phyloP scores from a whole-genome alignment of 2,888 invertebrate genomes.

The Lottia gigantea region DNA sequence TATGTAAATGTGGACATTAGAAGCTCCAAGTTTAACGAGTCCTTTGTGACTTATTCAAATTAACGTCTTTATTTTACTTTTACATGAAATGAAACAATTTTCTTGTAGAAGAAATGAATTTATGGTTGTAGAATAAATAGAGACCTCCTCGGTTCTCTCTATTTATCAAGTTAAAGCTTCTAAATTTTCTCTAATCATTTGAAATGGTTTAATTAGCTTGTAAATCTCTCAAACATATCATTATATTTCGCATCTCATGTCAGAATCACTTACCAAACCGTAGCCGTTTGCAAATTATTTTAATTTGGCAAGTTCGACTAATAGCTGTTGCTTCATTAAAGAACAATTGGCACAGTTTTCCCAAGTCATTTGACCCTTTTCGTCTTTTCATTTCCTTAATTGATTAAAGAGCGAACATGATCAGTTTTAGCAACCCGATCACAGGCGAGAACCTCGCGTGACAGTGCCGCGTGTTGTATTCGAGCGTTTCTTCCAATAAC shows the following conservation, averaged over 20 bases:
- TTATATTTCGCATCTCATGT: background rate
- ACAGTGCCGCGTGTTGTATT: conserved; percentile 16
- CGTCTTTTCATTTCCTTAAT: background rate
- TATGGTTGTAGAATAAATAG: background rate
- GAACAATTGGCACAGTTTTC: background rate
- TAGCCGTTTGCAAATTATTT: conserved; percentile 7
- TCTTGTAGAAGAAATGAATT: background rate
- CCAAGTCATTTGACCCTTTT: background rate
- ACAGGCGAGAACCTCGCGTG: conserved; percentile 17
- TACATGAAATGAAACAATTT: conserved; percentile 4
- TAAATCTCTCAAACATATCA: background rate
- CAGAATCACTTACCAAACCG: background rate
- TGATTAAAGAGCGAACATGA: conserved; percentile 2
- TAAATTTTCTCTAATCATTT: background rate
- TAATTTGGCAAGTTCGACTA: background rate
- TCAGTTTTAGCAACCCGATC: background rate
- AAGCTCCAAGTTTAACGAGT: background rate
- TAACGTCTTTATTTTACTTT: background rate
- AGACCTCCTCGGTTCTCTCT: background rate
- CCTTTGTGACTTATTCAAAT: conserved; percentile 10
- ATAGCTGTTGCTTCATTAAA: background rate
- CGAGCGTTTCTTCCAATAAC: conserved; percentile 18
- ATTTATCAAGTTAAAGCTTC: conserved; percentile 4
- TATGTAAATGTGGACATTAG: no score
- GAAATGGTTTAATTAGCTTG: background rate